Percentiles rank a stretch among this genome's conserved stretches.
These are phyloP conservation scores for Periophthalmodon schlosseri DNA, from an alignment of 2,113 vertebrate genomes.

Conservation along the genomic window DNA sequence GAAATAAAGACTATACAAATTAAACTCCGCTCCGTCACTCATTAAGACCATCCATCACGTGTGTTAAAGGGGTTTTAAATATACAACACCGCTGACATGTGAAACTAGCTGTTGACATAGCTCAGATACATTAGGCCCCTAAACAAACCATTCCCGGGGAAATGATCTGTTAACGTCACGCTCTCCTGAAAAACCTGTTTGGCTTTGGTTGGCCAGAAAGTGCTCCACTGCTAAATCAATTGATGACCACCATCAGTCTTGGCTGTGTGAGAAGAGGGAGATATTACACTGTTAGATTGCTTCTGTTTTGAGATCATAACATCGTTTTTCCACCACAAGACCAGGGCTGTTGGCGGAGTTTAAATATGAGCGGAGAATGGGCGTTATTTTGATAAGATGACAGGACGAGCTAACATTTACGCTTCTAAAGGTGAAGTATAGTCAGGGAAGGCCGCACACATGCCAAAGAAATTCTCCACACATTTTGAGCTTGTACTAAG, in stretches of 20 bases:
- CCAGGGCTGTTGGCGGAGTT: background rate
- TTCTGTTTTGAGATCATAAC: slow-evolving; percentile 13
- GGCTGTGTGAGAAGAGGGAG: slow-evolving; percentile 20
- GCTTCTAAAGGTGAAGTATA: background rate
- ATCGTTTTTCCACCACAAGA: slow-evolving; percentile 11
- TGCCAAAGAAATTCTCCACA: background rate
- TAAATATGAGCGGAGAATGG: background rate
- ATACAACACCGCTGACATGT: slow-evolving; percentile 57
- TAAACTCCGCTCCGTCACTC: slow-evolving; percentile 44
- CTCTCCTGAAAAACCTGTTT: slow-evolving; percentile 44
- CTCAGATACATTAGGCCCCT: slow-evolving; percentile 53
- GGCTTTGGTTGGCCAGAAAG: slow-evolving; percentile 30
- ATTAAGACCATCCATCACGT: slow-evolving; percentile 51
- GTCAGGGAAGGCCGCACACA: background rate
- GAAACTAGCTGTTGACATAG: slow-evolving; percentile 62
- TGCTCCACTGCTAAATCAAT: slow-evolving; percentile 48
- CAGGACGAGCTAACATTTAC: background rate
- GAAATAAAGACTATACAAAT: slow-evolving; percentile 41
- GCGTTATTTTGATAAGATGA: background rate
- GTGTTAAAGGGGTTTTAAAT: slow-evolving; percentile 48
- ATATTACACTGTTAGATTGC: slow-evolving; percentile 29
- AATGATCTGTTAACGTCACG: slow-evolving; percentile 55
- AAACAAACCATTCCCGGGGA: slow-evolving; percentile 58
- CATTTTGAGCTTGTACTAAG: background rate
- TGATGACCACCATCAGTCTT: slow-evolving; percentile 48